Evolutionary conservation across 2,797 vertebrate species (phyloP).

Genomic region (Anas capensis): DNA sequence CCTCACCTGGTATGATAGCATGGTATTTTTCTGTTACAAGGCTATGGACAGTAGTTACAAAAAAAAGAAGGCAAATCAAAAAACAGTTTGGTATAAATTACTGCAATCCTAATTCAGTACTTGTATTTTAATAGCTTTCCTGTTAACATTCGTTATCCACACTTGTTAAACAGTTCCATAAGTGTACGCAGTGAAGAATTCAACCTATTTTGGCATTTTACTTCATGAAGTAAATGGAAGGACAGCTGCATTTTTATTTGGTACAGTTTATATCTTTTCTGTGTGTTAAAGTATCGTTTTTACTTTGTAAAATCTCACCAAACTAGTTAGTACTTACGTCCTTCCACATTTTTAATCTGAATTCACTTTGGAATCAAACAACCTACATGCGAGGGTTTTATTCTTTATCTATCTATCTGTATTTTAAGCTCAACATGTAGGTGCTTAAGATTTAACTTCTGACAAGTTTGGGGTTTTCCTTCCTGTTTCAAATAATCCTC

Average conservation of each 20-base stretch:
- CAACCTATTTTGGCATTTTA: neutral
- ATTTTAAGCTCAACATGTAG: neutral
- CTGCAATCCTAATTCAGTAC: neutral
- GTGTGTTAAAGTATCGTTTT: neutral
- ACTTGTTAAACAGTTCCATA: neutral
- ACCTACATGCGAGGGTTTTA: rapidly evolving
- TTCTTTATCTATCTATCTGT: no score
- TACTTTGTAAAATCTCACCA: neutral
- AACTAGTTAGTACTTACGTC: neutral
- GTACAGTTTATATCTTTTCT: neutral
- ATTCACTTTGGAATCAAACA: neutral
- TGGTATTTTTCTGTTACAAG: neutral
- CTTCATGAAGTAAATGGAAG: neutral
- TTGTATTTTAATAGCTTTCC: neutral
- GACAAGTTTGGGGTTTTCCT: neutral
- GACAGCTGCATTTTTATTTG: neutral
- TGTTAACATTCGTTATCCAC: neutral
- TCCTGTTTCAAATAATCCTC: neutral
- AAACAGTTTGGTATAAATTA: neutral
- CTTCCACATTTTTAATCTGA: neutral
- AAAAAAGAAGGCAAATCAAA: no score
- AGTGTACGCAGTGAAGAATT: neutral
- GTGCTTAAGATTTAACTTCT: neutral
- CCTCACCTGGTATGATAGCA: neutral
- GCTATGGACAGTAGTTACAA: neutral